Conservation (phyloP, 2,888 invertebrate species). For the Molorchus minor region DNA sequence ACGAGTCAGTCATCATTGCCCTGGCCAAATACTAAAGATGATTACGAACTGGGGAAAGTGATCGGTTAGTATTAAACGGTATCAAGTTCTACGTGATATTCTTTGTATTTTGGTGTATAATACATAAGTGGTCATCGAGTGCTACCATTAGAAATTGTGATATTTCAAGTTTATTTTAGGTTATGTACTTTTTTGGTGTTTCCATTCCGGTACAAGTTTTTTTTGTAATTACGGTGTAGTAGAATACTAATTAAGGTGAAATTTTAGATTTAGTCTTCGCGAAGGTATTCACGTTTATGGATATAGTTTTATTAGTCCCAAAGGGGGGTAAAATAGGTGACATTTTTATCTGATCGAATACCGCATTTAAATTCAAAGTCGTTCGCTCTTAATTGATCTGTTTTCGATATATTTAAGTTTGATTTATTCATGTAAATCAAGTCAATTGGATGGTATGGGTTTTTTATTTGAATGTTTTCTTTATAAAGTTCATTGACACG, state of each 20-base stretch:
- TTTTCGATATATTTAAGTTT: constrained; percentile 17
- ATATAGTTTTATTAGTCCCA: too few relatives aligned
- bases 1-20: constrained; percentile 64
- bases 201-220: constrained; percentile 54
- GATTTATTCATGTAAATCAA: constrained; percentile 44
- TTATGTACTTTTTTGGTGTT: constrained; percentile 59
- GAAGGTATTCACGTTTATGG: constrained; percentile 2
- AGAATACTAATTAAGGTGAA: constrained; percentile 27
- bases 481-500: constrained; percentile 39
- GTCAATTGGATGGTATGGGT: constrained; percentile 45
- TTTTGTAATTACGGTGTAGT: constrained; percentile 32
- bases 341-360: not conserved
- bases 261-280: constrained; percentile 7
- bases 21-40: constrained; percentile 92
- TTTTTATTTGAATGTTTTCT: constrained; percentile 21
- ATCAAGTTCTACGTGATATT: constrained; percentile 35
- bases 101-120: constrained; percentile 35
- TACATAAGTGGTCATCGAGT: constrained; percentile 22
- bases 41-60: constrained; percentile 92
- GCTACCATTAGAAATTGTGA: constrained; percentile 22
- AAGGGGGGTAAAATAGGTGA: not conserved
- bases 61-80: constrained; percentile 75
- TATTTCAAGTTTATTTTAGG: constrained; percentile 45
- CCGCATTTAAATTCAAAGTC: constrained; percentile 38
- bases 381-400: constrained; percentile 42